A percentile compares a stretch with the other conserved stretches of the same genome.
Conservation (phyloP, 2,113 vertebrate genomes). For the Bufo gargarizans region DNA sequence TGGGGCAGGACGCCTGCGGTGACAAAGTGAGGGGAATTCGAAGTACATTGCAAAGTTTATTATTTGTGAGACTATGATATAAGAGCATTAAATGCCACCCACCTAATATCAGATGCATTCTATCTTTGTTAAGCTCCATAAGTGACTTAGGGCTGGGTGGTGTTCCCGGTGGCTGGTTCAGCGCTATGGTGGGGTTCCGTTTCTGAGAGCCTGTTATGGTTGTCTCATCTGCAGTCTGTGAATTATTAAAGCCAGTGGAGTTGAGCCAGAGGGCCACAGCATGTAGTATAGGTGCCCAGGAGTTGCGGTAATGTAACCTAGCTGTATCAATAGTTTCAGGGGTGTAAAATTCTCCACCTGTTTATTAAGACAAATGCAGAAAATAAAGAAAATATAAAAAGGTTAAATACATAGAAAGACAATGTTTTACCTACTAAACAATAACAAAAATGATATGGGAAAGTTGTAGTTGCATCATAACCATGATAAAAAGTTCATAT, state of each 20-base stretch:
- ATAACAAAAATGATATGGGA: background rate
- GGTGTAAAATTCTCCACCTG: slow-evolving; percentile 97
- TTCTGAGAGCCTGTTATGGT: slow-evolving; percentile 70
- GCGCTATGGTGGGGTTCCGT: slow-evolving; percentile 64
- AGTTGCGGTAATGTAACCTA: slow-evolving; percentile 91
- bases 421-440: background rate
- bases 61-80: too few relatives aligned
- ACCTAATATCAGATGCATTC: slow-evolving; percentile 97
- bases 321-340: slow-evolving; percentile 98
- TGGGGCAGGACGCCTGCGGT: too few relatives aligned
- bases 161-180: slow-evolving; percentile 73
- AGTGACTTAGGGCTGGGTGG: slow-evolving; percentile 73
- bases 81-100: slow-evolving; percentile 55
- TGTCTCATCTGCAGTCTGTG: slow-evolving; percentile 74
- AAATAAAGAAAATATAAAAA: background rate
- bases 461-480: background rate
- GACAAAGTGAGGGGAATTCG: too few relatives aligned
- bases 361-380: slow-evolving; percentile 24
- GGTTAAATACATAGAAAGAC: background rate
- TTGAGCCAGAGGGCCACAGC: slow-evolving; percentile 93
- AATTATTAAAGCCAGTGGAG: slow-evolving; percentile 84
- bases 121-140: slow-evolving; percentile 87
- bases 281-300: slow-evolving; percentile 93
- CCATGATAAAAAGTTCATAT: background rate
- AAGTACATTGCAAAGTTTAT: too few relatives aligned